Base-by-base conservation (phyloP, 2,888 invertebrate species). In the Anodontia alba region DNA sequence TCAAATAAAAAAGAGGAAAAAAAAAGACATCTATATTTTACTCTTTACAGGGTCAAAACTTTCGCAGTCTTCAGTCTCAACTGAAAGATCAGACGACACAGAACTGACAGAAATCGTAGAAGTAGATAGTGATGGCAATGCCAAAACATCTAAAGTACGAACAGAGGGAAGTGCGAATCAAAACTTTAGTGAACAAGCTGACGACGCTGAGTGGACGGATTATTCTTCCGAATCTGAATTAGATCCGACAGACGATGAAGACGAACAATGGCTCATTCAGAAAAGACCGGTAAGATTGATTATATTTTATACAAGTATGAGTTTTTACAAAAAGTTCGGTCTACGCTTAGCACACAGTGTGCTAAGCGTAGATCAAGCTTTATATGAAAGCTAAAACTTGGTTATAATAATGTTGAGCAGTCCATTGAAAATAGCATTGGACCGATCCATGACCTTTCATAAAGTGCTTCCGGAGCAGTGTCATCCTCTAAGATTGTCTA, bases 41-140 rank as follows among this genome's bases (percentile, higher is more conserved):
- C 38, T 38, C 38, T 33, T 33, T 33, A 5, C 10, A 62, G 62
- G 33, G 2, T 62, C 62, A 2, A 15, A 31, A 17, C 2, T 62
- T 12, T 62, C 62, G 12, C 31, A 62, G 62, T 62, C 62, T 7
- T 33, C 42, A 62, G 23, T 23, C n/a, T 43, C 66, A 20, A 57
- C 49, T 2, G 23, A 51, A 31, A 36, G 33, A 31, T 54, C 66
- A 0, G n/a, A 66, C 17, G 42, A 73, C 42, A 62, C 67, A 29
- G 78, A 83, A n/a, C 57, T 83, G 33, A 78, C 78, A 12, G 80
- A 83, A 43, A 83, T 83, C 7, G 80, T 83, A 3, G 83, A 80
- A 75, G 66, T 80, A 20, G 76, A 62, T 20, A 49, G 43, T 15
- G 43, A 72, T 33, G 83, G 83, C 12, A 31, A 78, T 20, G 26